Percentiles rank a stretch among this genome's conserved stretches.
Evolutionary conservation across 1,140 invertebrate genomes (phyloP).

Genomic region (Papilio machaon): DNA sequence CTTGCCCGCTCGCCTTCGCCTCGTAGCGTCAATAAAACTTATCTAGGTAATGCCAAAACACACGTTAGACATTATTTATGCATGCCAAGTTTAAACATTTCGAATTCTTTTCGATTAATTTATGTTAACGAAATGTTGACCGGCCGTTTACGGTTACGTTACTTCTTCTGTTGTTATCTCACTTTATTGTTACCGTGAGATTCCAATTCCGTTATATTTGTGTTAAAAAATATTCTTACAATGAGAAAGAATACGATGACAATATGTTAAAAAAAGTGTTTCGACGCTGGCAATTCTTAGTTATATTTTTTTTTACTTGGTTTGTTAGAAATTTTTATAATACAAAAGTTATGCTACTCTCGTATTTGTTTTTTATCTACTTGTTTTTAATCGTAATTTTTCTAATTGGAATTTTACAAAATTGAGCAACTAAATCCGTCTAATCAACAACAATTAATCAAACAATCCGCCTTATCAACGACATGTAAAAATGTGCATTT

Average conservation of each 20-base stretch:
- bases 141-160: neutral
- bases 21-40: conserved; percentile 46
- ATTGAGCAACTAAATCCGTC: neutral
- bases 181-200: neutral
- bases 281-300: too few relatives aligned
- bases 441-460: neutral
- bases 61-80: conserved; percentile 39
- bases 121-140: neutral
- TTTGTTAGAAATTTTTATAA: too few relatives aligned
- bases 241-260: too few relatives aligned
- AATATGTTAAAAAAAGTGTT: too few relatives aligned
- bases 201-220: neutral
- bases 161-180: neutral
- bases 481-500: neutral
- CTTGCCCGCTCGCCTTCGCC: conserved; percentile 59
- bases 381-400: too few relatives aligned
- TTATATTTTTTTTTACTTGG: too few relatives aligned
- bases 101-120: conserved; percentile 8
- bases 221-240: too few relatives aligned
- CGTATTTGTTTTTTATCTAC: too few relatives aligned
- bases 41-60: conserved; percentile 44
- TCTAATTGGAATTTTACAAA: too few relatives aligned
- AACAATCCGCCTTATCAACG: neutral
- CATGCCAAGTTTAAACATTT: conserved; percentile 30
- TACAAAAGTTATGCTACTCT: too few relatives aligned